Percentiles rank a stretch among this genome's conserved stretches.
These are phyloP conservation scores for Temnopleurus reevesii DNA, from an alignment of 53 echinoderm and acorn worm species.

Conservation along the genomic window DNA sequence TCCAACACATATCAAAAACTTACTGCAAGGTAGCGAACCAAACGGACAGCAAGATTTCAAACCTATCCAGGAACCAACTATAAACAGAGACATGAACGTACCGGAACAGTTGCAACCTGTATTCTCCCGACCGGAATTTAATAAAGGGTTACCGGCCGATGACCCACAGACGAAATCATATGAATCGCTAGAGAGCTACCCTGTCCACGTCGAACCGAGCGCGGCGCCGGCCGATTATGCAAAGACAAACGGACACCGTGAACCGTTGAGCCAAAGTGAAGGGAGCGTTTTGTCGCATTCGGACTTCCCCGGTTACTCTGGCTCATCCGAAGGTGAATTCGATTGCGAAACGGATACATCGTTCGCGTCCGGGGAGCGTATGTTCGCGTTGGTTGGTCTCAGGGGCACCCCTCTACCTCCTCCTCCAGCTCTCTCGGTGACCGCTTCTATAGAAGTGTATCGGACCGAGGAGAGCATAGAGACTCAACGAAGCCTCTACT, in stretches of 20 bases:
- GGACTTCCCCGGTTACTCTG: slow-evolving; percentile 35
- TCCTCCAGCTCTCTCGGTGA: slow-evolving; percentile 1
- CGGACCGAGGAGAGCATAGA: slow-evolving; percentile 47
- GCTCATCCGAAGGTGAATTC: neutral
- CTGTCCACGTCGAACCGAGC: neutral
- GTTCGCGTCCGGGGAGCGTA: slow-evolving; percentile 22
- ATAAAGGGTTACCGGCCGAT: neutral
- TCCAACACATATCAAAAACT: neutral
- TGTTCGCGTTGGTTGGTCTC: slow-evolving; percentile 41
- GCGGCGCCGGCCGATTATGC: neutral
- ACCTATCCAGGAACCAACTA: neutral
- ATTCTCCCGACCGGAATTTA: neutral
- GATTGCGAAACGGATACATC: slow-evolving; percentile 13
- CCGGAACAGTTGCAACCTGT: neutral
- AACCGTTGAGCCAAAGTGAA: slow-evolving; percentile 21
- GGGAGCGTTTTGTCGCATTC: slow-evolving; percentile 12
- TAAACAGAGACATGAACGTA: slow-evolving; percentile 3
- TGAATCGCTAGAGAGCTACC: neutral
- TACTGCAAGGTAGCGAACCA: neutral
- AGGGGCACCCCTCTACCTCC: neutral
- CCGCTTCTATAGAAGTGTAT: slow-evolving; percentile 51
- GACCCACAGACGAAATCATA: neutral
- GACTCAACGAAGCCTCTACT: slow-evolving; percentile 12
- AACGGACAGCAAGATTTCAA: neutral
- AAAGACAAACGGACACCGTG: neutral